Base-by-base conservation (phyloP, 1,140 invertebrate species). In the Melanaphis sacchari region DNA sequence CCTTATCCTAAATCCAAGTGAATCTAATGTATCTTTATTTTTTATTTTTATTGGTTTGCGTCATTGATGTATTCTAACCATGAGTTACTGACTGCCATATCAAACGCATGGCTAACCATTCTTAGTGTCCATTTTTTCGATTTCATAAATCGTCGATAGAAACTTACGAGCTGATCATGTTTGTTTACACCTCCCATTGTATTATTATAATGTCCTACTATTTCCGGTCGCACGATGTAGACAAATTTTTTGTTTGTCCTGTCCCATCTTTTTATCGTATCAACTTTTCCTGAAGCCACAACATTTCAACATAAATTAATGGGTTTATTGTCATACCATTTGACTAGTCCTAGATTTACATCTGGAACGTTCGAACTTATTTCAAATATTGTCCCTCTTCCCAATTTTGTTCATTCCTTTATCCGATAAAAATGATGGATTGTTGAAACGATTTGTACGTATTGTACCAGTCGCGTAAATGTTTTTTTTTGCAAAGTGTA, bases 61-160 rank as follows among this genome's bases (percentile, higher is more conserved):
- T 84, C 81, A 38, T 84, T 40, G 18, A 84, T 84, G 81, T 84
- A 31, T 24, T 84, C 81, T 84, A 84, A 36, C n/a, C 40, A 36
- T 4, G n/a, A 31, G n/a, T 84, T 84, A 87, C 84, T 40, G 24
- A 87, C 84, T 24, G 84, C 84, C 84, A 87, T 87, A 31, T 87
- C 84, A 87, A 87, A 87, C 7, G 84, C 84, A 40, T 87, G 84
- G 24, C 84, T 87, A 31, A 87, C 84, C 84, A 87, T 87, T 22
- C 84, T 41, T 31, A 87, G 43, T n/a, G n/a, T n/a, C n/a, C n/a
- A n/a, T n/a, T n/a, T n/a, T n/a, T n/a, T n/a, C n/a, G n/a, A n/a
- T n/a, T n/a, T n/a, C n/a, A n/a, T n/a, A n/a, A n/a, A n/a, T n/a
- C n/a, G n/a, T n/a, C n/a, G n/a, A n/a, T n/a, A n/a, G n/a, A n/a